Evolutionary conservation across 2,888 invertebrate genomes (phyloP), one percentile per base, ranked within the genome.

Genomic region (Pyrochroa serraticornis): DNA sequence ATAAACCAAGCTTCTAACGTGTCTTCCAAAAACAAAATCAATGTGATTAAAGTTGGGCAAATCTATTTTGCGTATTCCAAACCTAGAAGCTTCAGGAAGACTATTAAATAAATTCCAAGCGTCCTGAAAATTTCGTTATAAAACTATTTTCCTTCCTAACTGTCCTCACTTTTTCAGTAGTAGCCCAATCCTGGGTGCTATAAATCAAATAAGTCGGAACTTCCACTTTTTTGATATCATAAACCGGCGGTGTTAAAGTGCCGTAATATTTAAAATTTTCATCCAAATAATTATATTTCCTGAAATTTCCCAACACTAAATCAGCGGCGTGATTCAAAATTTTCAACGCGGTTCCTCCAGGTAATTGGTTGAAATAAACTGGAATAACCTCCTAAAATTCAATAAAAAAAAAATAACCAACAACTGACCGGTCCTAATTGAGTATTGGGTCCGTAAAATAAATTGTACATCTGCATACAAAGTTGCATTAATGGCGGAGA

Each of bases 1-100:
- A 67, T 87, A 88, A 0, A 89, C 82, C 7, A 88, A 73, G 57
- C 76, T 77, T 0, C 82, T 82, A 0, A 85, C 86, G 66, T 88
- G 84, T 3, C 81, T 79, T 0, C 84, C 88, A 81, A 83, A 88
- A 2, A 90, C 69, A 70, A 89, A 90, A 72, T 90, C 90, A 22
- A 89, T 79, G 64, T 91, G 90, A 74, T 88, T 90, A 69, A 89
- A 91, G 46, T 84, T 81, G 34, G 83, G 79, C 44, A 82, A 77
- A 1, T 85, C 81, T n/a, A 90, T 84, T 65, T 83, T 77, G 62
- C 83, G 83, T 71, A 84, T 81, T 43, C 82, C 84, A 51, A 70
- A 62, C 55, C 68, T 58, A 5, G 76, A 63, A 2, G 80, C 80
- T 69, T 84, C 82, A 0, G 81, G 79, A 7, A 90, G 70, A 55